Conservation (phyloP, 1,140 invertebrate species). For the Magallana angulata region DNA sequence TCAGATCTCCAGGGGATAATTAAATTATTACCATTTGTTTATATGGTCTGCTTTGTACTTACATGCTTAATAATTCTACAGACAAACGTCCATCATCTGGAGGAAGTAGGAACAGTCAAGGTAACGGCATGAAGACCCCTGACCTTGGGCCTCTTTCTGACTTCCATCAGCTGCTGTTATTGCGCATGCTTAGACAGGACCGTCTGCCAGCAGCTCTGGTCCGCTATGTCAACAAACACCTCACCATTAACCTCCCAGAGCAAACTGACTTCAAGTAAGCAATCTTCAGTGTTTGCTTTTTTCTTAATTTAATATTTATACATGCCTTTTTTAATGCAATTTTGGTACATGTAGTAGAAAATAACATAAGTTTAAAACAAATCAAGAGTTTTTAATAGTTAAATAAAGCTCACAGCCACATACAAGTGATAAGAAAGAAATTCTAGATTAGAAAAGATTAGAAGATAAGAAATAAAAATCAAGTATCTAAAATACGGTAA, state of each 20-base stretch:
- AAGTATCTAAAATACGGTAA: no score
- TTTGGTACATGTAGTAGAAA: no score
- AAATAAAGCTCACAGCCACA: no score
- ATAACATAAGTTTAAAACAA: no score
- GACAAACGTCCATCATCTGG: slow-evolving; percentile 61
- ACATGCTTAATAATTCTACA: background rate
- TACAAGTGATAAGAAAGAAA: no score
- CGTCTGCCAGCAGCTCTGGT: slow-evolving; percentile 72
- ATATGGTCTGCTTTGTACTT: background rate
- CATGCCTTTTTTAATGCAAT: no score
- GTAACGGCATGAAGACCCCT: slow-evolving; percentile 57
- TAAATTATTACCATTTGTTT: background rate
- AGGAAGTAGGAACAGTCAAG: slow-evolving; percentile 57
- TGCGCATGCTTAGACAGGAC: slow-evolving; percentile 78
- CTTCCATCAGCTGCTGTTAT: slow-evolving; percentile 75
- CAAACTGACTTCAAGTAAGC: slow-evolving; percentile 62
- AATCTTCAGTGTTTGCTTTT: background rate
- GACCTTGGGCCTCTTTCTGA: slow-evolving; percentile 72
- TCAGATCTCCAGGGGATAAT: background rate
- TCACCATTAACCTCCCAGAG: slow-evolving; percentile 70
- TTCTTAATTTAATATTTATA: no score
- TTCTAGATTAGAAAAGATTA: no score
- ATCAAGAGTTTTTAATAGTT: no score
- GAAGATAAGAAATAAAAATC: no score
- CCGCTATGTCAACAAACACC: slow-evolving; percentile 72